Percentiles rank a stretch among this genome's conserved stretches.
These are phyloP conservation scores for Ptilorrhoa leucosticta DNA, from an alignment of 2,113 vertebrate genomes.

Conservation along the genomic window DNA sequence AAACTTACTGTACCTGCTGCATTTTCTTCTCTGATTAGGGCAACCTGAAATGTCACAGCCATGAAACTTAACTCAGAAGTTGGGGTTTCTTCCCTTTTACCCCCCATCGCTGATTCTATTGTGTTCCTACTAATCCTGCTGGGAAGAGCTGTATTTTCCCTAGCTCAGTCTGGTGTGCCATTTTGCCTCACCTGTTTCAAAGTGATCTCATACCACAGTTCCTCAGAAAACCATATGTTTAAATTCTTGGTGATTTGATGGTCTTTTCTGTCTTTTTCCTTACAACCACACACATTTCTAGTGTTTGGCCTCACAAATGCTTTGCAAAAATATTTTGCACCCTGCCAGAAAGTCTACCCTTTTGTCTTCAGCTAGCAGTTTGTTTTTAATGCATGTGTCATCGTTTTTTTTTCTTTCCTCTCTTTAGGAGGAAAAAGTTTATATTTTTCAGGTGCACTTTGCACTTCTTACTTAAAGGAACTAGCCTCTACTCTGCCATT, in stretches of 20 bases:
- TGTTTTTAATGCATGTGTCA: neutral
- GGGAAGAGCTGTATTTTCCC: neutral
- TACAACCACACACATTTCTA: neutral
- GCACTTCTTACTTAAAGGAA: neutral
- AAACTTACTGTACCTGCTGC: neutral
- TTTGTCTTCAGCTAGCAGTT: neutral
- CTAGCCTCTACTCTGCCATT: neutral
- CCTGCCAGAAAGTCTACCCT: neutral
- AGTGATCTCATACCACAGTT: neutral
- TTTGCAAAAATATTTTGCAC: neutral
- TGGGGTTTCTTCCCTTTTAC: neutral
- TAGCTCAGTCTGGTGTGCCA: neutral
- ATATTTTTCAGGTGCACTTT: neutral
- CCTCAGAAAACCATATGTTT: neutral
- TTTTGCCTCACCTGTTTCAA: neutral
- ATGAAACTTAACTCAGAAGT: neutral
- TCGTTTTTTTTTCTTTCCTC: neutral
- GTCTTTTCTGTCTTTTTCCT: neutral
- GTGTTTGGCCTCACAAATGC: neutral
- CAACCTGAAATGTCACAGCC: neutral
- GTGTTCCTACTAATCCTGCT: neutral
- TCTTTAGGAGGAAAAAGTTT: neutral
- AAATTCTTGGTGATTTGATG: neutral
- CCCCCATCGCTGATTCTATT: fast-evolving
- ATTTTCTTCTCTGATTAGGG: neutral